A percentile compares a stretch with the other conserved stretches of the same genome.
Evolutionary conservation across 2,113 vertebrate genomes (phyloP).

Genomic region (Narcine bancroftii): DNA sequence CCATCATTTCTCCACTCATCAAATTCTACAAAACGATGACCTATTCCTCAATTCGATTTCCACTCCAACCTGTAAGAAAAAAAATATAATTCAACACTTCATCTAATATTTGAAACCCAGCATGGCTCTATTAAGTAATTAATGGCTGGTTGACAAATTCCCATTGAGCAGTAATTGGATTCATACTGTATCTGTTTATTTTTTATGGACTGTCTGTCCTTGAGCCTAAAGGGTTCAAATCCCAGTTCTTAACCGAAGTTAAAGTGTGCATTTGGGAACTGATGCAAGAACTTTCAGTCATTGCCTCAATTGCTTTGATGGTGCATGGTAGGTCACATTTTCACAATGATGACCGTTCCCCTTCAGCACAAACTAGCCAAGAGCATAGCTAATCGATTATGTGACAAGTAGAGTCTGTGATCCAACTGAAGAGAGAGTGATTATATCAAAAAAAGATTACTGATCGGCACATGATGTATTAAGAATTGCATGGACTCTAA

Average conservation of each 20-base stretch:
- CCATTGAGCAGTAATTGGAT: background rate
- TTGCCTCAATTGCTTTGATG: background rate
- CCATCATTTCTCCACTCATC: background rate
- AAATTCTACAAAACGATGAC: background rate
- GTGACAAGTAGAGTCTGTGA: background rate
- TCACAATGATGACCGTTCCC: background rate
- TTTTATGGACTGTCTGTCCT: background rate
- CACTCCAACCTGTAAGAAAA: background rate
- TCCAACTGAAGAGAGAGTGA: background rate
- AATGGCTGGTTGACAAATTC: background rate
- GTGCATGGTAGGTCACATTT: background rate
- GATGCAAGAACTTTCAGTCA: no score
- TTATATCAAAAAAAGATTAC: background rate
- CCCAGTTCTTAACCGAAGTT: background rate
- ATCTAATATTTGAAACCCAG: constrained; percentile 6
- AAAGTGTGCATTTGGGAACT: background rate
- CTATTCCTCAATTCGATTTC: background rate
- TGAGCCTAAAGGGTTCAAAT: background rate
- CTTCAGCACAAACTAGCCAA: constrained; percentile 2
- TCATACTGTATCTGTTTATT: background rate
- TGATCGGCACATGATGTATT: background rate
- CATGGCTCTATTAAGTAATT: background rate
- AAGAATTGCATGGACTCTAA: background rate
- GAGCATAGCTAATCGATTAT: constrained; percentile 7
- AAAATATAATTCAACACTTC: background rate